Conservation (phyloP, 2,113 vertebrate species). For the Piaya cayana region DNA sequence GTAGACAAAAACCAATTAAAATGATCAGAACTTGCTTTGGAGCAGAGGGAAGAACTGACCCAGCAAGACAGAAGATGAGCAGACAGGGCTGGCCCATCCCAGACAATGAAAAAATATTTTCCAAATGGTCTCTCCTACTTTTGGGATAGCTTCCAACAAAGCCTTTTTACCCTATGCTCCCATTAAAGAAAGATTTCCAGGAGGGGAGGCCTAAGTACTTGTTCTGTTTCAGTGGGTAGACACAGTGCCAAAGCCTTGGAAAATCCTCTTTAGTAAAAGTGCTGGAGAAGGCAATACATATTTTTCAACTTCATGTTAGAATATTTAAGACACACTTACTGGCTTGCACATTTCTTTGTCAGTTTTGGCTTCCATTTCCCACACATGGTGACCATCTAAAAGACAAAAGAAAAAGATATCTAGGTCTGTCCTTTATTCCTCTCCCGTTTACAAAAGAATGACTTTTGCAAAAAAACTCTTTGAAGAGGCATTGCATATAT, state of each 20-base stretch:
- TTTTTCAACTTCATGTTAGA: conserved; percentile 43
- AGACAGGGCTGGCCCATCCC: conserved; percentile 2
- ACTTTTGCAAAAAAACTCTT: background rate
- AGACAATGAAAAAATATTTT: conserved; percentile 58
- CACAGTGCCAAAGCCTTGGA: conserved; percentile 54
- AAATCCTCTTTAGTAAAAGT: conserved; percentile 55
- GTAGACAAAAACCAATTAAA: conserved; percentile 31
- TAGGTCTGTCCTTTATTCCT: background rate
- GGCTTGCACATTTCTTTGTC: conserved; percentile 93
- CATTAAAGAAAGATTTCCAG: conserved; percentile 51
- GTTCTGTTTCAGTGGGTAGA: conserved; percentile 19
- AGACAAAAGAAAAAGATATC: conserved; percentile 60
- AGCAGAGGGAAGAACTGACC: conserved; percentile 26
- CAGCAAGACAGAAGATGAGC: conserved; percentile 45
- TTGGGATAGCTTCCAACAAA: background rate
- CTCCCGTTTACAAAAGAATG: background rate
- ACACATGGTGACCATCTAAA: conserved; percentile 96
- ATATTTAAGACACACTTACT: conserved; percentile 82
- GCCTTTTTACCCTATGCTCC: conserved; percentile 20
- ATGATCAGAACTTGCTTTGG: conserved; percentile 7
- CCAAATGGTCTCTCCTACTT: conserved; percentile 52
- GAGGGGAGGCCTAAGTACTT: conserved; percentile 44
- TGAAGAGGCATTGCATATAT: background rate
- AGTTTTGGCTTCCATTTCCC: conserved; percentile 96
- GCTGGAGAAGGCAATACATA: conserved; percentile 35